Evolutionary conservation across 1,140 invertebrate species (phyloP), one percentile per base, ranked within the genome.

Genomic region (Eulimnadia texana): DNA sequence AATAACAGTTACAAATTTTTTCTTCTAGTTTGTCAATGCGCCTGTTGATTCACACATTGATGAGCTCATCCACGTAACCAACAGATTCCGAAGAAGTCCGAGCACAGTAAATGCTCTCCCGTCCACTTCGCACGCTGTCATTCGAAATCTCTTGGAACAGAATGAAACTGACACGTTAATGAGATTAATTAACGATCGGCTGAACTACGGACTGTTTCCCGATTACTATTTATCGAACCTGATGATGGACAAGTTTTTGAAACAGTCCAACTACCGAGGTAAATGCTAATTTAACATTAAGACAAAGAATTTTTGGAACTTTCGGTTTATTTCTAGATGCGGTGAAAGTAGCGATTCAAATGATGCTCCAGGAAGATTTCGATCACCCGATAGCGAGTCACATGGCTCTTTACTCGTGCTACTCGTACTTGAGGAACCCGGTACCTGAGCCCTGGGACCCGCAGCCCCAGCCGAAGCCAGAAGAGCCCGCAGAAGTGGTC

Each of bases 301-400:
- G 10, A 20, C n/a, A n/a, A n/a, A n/a, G n/a, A n/a, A n/a, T n/a
- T n/a, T n/a, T n/a, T 42, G 25, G 27, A 42, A 16, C 60, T 19
- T 63, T 24, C 27, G 29, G 19, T 47, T 58, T 63, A 53, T 2
- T 66, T 52, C 62, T 58, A 67, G 80, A 81, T 64, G 92, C 91
- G 10, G 83, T 86, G 0, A 82, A 81, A 70, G 74, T 93, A 20
- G 87, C 88, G 9, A 77, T 78, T 64, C 73, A 89, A 57, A 74
- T 90, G 56, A 92, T 93, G 85, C 71, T 93, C 25, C 91, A 97
- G 74, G 93, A 97, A 77, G 89, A 93, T 67, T 80, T 80, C 64
- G 75, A 77, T 2, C 81, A 90, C 76, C 79, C 82, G 11, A 78
- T 94, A 24, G 77, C 82, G 0, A 81, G 80, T 67, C 71, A 80